Conservation (phyloP, 2,113 vertebrate species). For the Gnathonemus longibarbis region DNA sequence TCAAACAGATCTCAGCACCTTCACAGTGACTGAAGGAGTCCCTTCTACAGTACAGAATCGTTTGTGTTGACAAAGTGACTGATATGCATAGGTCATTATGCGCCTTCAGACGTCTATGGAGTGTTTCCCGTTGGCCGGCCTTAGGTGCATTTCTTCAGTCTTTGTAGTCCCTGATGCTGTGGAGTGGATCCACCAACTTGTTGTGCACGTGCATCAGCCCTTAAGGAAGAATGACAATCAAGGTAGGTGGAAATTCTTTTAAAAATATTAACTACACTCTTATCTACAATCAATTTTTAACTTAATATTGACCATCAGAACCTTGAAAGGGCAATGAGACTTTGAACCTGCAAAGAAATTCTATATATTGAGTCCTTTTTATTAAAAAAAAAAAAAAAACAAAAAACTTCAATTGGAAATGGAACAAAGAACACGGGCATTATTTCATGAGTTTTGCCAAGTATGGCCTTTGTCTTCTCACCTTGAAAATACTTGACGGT, state of each 20-base stretch:
- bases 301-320: background rate
- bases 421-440: background rate
- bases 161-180: constrained; percentile 70
- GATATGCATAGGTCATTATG: background rate
- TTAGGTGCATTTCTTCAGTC: constrained; percentile 49
- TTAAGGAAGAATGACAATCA: constrained; percentile 41
- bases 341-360: background rate
- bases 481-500: constrained; percentile 96
- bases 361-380: background rate
- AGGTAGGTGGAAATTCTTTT: background rate
- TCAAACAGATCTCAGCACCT: background rate
- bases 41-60: background rate
- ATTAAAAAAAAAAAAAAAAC: background rate
- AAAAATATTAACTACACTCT: background rate
- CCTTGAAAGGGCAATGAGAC: background rate
- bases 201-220: constrained; percentile 95
- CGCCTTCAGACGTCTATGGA: background rate
- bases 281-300: background rate
- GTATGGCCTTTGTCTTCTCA: constrained; percentile 49
- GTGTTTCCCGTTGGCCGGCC: background rate
- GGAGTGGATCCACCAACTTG: constrained; percentile 79
- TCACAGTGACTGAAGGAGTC: constrained; percentile 5
- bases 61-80: background rate
- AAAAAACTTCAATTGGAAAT: background rate
- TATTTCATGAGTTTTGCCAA: background rate